These are phyloP conservation scores for Chaetogeoica ovagalla DNA, from an alignment of 2,888 invertebrate species.

Conservation along the genomic window DNA sequence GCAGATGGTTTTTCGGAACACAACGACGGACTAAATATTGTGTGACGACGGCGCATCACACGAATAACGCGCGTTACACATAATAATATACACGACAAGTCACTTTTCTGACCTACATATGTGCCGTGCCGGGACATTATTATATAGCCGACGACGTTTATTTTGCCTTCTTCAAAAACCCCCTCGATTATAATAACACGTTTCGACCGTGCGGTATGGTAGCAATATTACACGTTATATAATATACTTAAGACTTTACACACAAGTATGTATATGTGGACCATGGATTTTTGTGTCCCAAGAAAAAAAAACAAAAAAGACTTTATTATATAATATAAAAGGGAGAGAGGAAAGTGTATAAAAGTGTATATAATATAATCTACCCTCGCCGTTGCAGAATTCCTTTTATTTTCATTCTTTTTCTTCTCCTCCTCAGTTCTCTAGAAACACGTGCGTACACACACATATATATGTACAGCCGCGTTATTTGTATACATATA, in stretches of 20 bases:
- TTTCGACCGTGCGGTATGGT: not conserved
- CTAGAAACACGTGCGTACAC: no score
- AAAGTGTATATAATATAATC: no score
- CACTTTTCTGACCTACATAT: slow-evolving; percentile 48
- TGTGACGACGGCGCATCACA: no score
- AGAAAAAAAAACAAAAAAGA: slow-evolving; percentile 10
- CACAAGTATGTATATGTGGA: no score
- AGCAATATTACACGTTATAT: not conserved
- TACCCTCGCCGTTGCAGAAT: no score
- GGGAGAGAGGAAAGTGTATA: no score
- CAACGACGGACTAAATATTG: slow-evolving; percentile 39
- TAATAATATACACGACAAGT: slow-evolving; percentile 23
- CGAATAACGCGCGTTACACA: not conserved
- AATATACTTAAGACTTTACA: not conserved
- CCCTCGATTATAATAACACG: not conserved
- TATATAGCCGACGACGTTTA: not conserved
- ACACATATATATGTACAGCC: no score
- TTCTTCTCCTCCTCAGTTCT: no score
- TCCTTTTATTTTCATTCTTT: no score
- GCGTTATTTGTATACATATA: no score
- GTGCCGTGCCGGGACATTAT: not conserved
- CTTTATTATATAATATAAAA: not conserved
- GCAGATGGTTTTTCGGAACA: slow-evolving; percentile 39
- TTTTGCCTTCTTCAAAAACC: not conserved
- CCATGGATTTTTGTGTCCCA: not conserved